Evolutionary conservation across 2,113 vertebrate species (phyloP).

Genomic region (Euleptes europaea): DNA sequence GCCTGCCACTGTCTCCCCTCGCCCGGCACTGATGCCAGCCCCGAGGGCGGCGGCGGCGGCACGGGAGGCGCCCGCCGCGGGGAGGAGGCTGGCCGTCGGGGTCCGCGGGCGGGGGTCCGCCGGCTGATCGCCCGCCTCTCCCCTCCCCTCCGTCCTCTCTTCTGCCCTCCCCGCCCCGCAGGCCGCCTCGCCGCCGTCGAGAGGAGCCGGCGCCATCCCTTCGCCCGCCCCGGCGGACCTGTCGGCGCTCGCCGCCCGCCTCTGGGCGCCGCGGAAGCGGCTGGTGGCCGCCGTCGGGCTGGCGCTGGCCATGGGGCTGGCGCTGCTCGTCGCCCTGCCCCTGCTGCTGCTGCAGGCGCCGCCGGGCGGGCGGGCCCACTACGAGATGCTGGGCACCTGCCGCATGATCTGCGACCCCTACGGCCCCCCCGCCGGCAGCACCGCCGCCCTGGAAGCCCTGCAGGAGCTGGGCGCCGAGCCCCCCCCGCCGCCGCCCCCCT

Average conservation of each 20-base stretch:
- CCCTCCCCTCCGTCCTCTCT: slow-evolving; percentile 23
- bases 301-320: slow-evolving; percentile 80
- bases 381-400: slow-evolving; percentile 93
- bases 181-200: slow-evolving; percentile 53
- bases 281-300: slow-evolving; percentile 75
- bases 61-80: neutral
- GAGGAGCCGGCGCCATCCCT: slow-evolving; percentile 74
- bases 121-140: neutral
- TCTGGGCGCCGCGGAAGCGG: slow-evolving; percentile 76
- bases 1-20: neutral
- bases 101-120: too few relatives aligned
- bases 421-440: slow-evolving; percentile 66
- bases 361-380: slow-evolving; percentile 76
- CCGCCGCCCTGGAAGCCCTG: slow-evolving; percentile 80
- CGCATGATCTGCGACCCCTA: slow-evolving; percentile 91
- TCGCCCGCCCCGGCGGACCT: slow-evolving; percentile 75
- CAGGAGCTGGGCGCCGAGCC: slow-evolving; percentile 81
- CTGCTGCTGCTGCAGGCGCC: slow-evolving; percentile 79
- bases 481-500: slow-evolving; percentile 72
- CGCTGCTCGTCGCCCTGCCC: slow-evolving; percentile 79
- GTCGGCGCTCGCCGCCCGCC: slow-evolving; percentile 74
- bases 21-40: neutral
- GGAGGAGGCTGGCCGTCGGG: neutral
- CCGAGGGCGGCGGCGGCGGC: neutral
- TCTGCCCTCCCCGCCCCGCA: slow-evolving; percentile 49